Base-by-base conservation (phyloP, 2,888 invertebrate genomes). In the Hemaris fuciformis region DNA sequence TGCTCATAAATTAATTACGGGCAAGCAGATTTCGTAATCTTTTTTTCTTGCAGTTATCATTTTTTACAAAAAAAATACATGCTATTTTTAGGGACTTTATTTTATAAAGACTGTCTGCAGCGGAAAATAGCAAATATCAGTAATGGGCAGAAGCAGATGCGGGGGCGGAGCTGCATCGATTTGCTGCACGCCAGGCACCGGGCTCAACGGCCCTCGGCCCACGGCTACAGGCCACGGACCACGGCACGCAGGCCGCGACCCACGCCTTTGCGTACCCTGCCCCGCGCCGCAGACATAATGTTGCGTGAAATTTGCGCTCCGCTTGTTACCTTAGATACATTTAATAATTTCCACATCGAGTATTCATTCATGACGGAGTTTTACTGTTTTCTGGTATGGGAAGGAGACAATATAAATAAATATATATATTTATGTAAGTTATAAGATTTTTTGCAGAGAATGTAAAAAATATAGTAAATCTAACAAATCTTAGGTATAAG, bases 281-380 rank as follows among this genome's bases (percentile, higher is more conserved):
- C 27, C 45, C 60, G 34, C 67, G 38, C 62, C 56, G 53, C 77
- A n/a, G 79, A 78, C 86, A 89, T 88, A 91, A 91, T 90, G 90
- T 88, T 86, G 88, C 91, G 90, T 91, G 84, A 90, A 91, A 89
- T 89, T 85, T 81, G 84, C 82, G 79, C 83, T 80, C 80, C 85
- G 74, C 85, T 88, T 88, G 87, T 87, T 87, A 84, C 84, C 83
- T 85, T 38, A 70, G 70, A 67, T 79, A 77, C 77, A 22, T 57
- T 53, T 53, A 53, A 53, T 53, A 2, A 18, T 53, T 53, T 27
- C 10, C 31, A 15, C 27, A 27, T 15, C 15, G 48, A 15, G 15
- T 43, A 20, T 20, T 7, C 18, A 48, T 27, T 53, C 18, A 48
- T 38, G 38, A 13, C 23, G 8, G 31, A 20, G 22, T 15, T 34